Evolutionary conservation across 2,888 invertebrate genomes (phyloP).

Genomic region (Tridacna crocea): DNA sequence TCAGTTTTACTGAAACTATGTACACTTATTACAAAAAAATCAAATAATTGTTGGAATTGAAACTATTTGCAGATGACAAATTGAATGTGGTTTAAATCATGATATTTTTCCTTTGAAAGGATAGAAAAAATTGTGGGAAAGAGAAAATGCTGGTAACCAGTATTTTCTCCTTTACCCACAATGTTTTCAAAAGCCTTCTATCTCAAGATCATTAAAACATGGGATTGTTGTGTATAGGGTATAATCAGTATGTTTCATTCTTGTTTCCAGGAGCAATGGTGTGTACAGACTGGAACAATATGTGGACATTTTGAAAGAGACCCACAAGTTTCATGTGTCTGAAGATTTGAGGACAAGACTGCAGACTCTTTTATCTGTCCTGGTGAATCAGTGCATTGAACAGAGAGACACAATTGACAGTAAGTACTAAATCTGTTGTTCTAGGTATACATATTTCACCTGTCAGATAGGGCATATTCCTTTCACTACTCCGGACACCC

Average conservation of each 20-base stretch:
- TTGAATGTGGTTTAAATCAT: too few species aligned
- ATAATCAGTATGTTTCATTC: too few species aligned
- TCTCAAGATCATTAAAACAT: not conserved
- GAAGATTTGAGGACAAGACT: slow-evolving; percentile 70
- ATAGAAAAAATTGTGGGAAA: not conserved
- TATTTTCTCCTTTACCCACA: not conserved
- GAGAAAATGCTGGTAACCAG: not conserved
- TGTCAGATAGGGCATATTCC: too few species aligned
- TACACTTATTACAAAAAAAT: too few species aligned
- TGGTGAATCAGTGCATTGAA: slow-evolving; percentile 78
- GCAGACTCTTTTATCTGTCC: slow-evolving; percentile 73
- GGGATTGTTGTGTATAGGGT: too few species aligned
- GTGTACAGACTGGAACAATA: slow-evolving; percentile 71
- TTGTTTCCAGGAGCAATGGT: slow-evolving; percentile 12
- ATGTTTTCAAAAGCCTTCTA: not conserved
- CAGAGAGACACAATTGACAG: slow-evolving; percentile 77
- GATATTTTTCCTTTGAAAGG: too few species aligned
- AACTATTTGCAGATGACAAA: too few species aligned
- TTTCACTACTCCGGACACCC: too few species aligned
- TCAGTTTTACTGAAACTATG: too few species aligned
- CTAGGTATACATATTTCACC: too few species aligned
- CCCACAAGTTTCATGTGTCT: slow-evolving; percentile 54
- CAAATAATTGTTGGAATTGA: too few species aligned
- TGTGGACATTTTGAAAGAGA: slow-evolving; percentile 71
- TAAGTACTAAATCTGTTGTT: slow-evolving; percentile 57